Evolutionary conservation across 2,888 invertebrate genomes (phyloP).

Genomic region (Julus scandinavius): DNA sequence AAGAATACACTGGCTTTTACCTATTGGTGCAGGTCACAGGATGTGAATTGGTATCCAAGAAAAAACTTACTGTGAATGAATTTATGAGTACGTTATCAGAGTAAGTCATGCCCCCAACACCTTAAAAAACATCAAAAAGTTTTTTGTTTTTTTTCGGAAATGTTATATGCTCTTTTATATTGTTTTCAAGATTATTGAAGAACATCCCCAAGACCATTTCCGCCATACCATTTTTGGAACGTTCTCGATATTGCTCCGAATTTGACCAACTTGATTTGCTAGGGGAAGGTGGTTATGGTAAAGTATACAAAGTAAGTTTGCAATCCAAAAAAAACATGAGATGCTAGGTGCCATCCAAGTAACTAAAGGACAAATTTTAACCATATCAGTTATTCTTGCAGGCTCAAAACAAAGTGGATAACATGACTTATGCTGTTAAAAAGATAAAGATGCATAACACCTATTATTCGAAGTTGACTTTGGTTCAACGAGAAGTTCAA

Average conservation of each 20-base stretch:
- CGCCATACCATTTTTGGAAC: neutral
- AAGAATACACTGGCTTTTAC: too few relatives aligned
- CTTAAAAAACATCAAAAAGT: neutral
- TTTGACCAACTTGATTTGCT: neutral
- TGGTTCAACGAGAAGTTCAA: constrained; percentile 12
- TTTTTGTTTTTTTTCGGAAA: neutral
- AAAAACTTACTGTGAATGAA: too few relatives aligned
- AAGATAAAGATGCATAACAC: neutral
- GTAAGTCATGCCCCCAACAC: neutral
- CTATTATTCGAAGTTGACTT: neutral
- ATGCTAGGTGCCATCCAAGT: neutral
- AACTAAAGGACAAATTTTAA: neutral
- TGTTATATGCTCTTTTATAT: neutral
- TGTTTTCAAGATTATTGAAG: neutral
- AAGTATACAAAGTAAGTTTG: constrained; percentile 20
- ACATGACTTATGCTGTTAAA: constrained; percentile 37
- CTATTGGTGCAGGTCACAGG: too few relatives aligned
- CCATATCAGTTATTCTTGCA: neutral
- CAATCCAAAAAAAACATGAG: neutral
- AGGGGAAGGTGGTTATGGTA: neutral
- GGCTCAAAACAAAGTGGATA: constrained; percentile 39
- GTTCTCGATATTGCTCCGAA: neutral
- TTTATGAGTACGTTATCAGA: neutral
- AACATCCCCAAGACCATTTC: neutral
- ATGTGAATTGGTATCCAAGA: too few relatives aligned